Percentiles rank a stretch among this genome's conserved stretches.
Conservation (phyloP, 1,140 invertebrate species). For the Carcinoscorpius rotundicauda region DNA sequence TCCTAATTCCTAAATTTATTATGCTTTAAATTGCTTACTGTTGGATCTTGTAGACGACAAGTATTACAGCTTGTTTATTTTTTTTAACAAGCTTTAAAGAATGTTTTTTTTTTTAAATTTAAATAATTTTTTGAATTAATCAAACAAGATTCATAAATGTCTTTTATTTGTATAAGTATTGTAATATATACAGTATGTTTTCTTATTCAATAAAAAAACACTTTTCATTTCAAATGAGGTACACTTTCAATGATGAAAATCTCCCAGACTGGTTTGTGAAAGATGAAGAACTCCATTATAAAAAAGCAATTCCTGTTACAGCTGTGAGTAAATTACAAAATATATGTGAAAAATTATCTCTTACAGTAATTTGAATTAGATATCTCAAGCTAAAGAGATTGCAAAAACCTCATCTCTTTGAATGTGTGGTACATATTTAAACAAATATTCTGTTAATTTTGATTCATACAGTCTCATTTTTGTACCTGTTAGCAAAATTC, state of each 20-base stretch:
- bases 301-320: slow-evolving; percentile 21
- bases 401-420: too few relatives aligned
- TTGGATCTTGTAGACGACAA: neutral
- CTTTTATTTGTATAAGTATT: neutral
- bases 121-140: neutral
- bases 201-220: slow-evolving; percentile 1
- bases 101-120: neutral
- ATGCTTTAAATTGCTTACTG: too few relatives aligned
- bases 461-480: too few relatives aligned
- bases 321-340: slow-evolving; percentile 10
- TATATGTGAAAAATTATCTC: neutral
- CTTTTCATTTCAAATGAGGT: slow-evolving; percentile 28
- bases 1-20: too few relatives aligned
- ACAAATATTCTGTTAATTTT: neutral
- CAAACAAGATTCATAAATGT: neutral
- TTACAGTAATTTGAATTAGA: neutral
- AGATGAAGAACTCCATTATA: slow-evolving; percentile 87
- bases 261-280: slow-evolving; percentile 93
- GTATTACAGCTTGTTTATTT: neutral
- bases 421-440: neutral
- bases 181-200: neutral
- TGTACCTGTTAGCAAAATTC: too few relatives aligned
- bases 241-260: slow-evolving; percentile 55
- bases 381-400: too few relatives aligned
- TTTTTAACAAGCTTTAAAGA: slow-evolving; percentile 1